Base-by-base conservation (phyloP, 2,113 vertebrate genomes). In the Etheostoma spectabile region DNA sequence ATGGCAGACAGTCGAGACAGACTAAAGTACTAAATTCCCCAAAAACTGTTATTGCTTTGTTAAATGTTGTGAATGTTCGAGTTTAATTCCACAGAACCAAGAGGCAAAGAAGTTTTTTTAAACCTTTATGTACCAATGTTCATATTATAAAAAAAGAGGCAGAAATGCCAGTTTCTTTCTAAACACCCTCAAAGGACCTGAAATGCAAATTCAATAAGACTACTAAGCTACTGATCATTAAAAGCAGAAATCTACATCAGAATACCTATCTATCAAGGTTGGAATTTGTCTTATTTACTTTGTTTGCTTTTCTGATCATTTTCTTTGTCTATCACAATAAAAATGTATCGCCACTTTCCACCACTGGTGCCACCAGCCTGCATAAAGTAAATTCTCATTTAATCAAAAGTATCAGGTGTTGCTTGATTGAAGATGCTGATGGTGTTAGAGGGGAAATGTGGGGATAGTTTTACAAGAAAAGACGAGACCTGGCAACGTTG, bases 381-480 rank as follows among this genome's bases (percentile, higher is more conserved):
- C 82, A 82, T 56, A 49, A 79, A 76, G 75, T 48, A 57, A 42
- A 80, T 67, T 92, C 52, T 52, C 76, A 91, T 88, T 91, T 88
- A 90, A 89, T 86, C 85, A 80, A 89, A 89, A 68, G 86, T 85
- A 92, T 93, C 88, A 77, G 77, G 71, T 90, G 82, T 76, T 45
- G 57, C 87, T 69, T 74, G 77, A 86, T 71, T 86, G 84, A 87
- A 82, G 67, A 74, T 71, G 53, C 77, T 72, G 68, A 56, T 16
- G 8, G 78, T 5, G 82, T 81, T 80, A 70, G 80, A 77, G 62
- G 52, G 82, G 67, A 80, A 90, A 84, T 22, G 71, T 24, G 11
- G 56, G 83, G 89, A 86, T 93, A 86, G 84, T 74, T 92, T 94
- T 92, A 90, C 89, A 80, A 88, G 79, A 86, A 79, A 86, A 76